A percentile compares a stretch with the other conserved stretches of the same genome.
Evolutionary conservation across 2,113 vertebrate genomes (phyloP).

Genomic region (Osmerus eperlanus): DNA sequence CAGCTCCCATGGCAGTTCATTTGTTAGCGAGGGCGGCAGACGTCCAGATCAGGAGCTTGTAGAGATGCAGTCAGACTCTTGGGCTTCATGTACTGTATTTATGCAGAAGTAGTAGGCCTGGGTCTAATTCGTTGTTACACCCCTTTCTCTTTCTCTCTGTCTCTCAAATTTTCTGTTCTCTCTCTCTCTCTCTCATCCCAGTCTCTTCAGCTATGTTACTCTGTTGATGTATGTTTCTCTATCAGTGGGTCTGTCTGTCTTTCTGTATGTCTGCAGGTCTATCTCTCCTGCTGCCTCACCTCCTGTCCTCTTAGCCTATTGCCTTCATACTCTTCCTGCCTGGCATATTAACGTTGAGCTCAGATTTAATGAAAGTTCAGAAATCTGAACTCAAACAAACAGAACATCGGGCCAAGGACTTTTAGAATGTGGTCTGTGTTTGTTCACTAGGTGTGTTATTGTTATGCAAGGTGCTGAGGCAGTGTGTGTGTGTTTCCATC

Average conservation of each 20-base stretch:
- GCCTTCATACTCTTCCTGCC: not conserved
- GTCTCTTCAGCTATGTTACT: conserved; percentile 1
- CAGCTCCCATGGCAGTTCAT: conserved; percentile 13
- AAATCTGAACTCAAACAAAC: too few species aligned
- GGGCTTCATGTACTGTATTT: not conserved
- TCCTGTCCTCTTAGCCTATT: too few species aligned
- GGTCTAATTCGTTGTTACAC: conserved; percentile 29
- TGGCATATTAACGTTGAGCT: not conserved
- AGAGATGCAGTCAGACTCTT: not conserved
- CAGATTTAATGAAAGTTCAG: too few species aligned
- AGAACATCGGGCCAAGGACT: too few species aligned
- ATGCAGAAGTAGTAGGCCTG: conserved; percentile 5
- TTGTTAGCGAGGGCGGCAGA: too few species aligned
- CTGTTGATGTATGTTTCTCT: not conserved
- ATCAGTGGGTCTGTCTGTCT: too few species aligned
- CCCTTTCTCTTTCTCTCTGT: conserved; percentile 7
- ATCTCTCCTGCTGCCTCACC: not conserved
- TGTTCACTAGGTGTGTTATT: not conserved
- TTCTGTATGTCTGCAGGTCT: not conserved
- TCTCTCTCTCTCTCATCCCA: not conserved
- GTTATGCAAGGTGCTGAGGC: too few species aligned
- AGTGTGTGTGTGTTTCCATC: not conserved
- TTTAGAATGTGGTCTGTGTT: not conserved
- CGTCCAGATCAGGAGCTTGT: too few species aligned
- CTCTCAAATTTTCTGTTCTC: conserved; percentile 12